Percentiles rank a stretch among this genome's conserved stretches.
These are phyloP conservation scores for Cydia amplana DNA, from an alignment of 1,140 invertebrate species.

Conservation along the genomic window DNA sequence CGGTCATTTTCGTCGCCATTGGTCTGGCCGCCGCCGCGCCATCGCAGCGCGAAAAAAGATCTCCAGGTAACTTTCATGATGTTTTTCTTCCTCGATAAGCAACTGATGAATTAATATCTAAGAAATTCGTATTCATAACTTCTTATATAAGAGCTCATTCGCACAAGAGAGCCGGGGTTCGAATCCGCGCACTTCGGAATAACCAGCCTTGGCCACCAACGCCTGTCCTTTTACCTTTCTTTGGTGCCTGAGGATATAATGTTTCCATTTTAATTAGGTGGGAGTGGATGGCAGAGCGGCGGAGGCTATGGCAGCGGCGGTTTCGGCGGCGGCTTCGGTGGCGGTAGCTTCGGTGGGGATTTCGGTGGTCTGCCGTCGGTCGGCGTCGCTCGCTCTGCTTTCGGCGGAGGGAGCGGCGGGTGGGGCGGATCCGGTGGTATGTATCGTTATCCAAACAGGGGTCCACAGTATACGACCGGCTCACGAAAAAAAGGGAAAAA, in stretches of 20 bases:
- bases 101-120: too few species aligned
- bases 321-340: slow-evolving; percentile 12
- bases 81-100: too few species aligned
- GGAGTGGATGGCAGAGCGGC: slow-evolving; percentile 37
- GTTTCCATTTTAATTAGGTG: slow-evolving; percentile 28
- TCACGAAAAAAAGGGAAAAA: too few species aligned
- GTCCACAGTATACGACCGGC: too few species aligned
- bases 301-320: slow-evolving; percentile 18
- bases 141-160: too few species aligned
- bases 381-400: slow-evolving; percentile 31
- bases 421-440: slow-evolving; percentile 33
- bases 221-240: too few species aligned
- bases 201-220: too few species aligned
- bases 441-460: too few species aligned
- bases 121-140: too few species aligned
- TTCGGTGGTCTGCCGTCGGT: slow-evolving; percentile 31
- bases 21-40: not conserved
- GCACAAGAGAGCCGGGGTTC: too few species aligned
- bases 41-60: not conserved
- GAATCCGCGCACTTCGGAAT: too few species aligned
- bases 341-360: slow-evolving; percentile 18
- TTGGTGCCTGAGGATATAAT: not conserved
- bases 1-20: not conserved
- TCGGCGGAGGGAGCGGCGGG: slow-evolving; percentile 19
- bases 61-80: slow-evolving; percentile 3